These are phyloP conservation scores for Neosilurus hyrtlii DNA, from an alignment of 2,797 vertebrate genomes.

Conservation along the genomic window DNA sequence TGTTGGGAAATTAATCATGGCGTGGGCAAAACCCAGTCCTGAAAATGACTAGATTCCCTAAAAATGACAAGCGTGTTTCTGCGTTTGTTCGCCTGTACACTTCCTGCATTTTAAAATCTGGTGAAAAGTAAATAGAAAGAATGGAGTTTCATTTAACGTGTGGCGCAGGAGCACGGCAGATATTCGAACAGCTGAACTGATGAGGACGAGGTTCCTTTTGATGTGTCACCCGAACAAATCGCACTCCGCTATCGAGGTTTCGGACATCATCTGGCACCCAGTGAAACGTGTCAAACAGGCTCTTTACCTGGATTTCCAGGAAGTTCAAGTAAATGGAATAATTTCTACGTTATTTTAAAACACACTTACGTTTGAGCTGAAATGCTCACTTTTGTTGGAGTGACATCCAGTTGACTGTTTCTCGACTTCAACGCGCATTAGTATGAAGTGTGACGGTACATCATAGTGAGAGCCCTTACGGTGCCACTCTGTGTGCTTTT, in stretches of 20 bases:
- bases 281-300: not conserved
- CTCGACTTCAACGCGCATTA: not conserved
- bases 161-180: not conserved
- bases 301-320: not conserved
- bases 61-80: not conserved
- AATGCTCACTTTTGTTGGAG: not conserved
- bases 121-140: not conserved
- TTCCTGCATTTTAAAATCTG: not conserved
- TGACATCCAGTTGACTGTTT: not conserved
- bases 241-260: not conserved
- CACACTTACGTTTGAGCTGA: not conserved
- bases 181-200: not conserved
- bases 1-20: not conserved
- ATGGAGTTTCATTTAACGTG: not conserved
- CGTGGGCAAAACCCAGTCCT: not conserved
- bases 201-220: not conserved
- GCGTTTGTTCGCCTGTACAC: too few relatives aligned
- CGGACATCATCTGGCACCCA: not conserved
- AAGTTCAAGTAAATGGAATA: not conserved
- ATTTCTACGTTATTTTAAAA: not conserved
- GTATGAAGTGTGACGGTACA: not conserved
- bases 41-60: too few relatives aligned
- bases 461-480: not conserved
- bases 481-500: not conserved
- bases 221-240: not conserved